phyloP scores from a whole-genome alignment of 2,797 vertebrate genomes.

The Oryzias sinensis region DNA sequence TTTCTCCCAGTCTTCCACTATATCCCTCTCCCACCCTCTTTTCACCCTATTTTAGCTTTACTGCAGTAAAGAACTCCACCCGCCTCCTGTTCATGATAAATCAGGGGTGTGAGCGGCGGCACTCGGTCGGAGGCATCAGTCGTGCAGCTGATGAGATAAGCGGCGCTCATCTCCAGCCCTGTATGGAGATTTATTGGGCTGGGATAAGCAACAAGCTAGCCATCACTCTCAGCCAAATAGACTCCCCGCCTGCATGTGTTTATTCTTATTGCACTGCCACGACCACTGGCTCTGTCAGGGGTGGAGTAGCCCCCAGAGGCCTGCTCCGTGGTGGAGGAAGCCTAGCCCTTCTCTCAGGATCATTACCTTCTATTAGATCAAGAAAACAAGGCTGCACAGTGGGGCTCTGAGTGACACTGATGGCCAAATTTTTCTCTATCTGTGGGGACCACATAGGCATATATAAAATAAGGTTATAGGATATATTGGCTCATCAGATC shows the following conservation, averaged over 20 bases:
- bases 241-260: conserved; percentile 87
- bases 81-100: conserved; percentile 80
- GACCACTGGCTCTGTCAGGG: conserved; percentile 76
- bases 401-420: conserved; percentile 78
- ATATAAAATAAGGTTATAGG: conserved; percentile 74
- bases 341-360: conserved; percentile 80
- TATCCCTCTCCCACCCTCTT: conserved; percentile 32
- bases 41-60: conserved; percentile 56
- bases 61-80: conserved; percentile 80
- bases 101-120: conserved; percentile 82
- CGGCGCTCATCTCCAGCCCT: conserved; percentile 87
- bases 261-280: conserved; percentile 90
- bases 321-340: conserved; percentile 66
- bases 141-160: conserved; percentile 88
- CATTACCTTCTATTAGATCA: conserved; percentile 95
- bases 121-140: conserved; percentile 83
- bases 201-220: conserved; percentile 88
- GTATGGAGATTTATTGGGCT: conserved; percentile 95
- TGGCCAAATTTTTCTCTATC: conserved; percentile 80
- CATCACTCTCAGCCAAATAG: conserved; percentile 90
- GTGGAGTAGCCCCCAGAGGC: conserved; percentile 74
- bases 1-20: conserved; percentile 54
- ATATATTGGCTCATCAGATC: conserved; percentile 68
- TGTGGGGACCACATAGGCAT: conserved; percentile 82
- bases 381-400: conserved; percentile 82